These are phyloP conservation scores for Lysiphlebus fabarum DNA, from an alignment of 1,140 invertebrate genomes.

Conservation along the genomic window DNA sequence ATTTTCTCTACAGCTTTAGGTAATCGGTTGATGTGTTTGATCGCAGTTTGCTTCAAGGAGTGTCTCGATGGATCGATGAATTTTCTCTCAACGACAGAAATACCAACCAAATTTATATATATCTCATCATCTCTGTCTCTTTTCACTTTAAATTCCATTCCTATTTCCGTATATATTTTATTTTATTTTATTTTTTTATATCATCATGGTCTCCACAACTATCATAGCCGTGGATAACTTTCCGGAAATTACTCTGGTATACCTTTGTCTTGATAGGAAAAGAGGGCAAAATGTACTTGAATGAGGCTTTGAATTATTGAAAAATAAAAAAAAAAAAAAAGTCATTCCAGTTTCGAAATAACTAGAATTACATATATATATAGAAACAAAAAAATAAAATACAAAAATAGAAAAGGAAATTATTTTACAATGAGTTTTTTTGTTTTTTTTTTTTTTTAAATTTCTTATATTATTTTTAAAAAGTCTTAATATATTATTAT, in stretches of 20 bases:
- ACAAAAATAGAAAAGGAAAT: too few species aligned
- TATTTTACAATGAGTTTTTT: too few species aligned
- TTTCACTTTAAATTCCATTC: not conserved
- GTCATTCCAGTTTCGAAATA: constrained; percentile 10
- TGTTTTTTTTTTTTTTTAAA: too few species aligned
- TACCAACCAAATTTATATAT: constrained; percentile 7
- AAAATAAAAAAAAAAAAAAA: not conserved
- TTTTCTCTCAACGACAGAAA: constrained; percentile 7
- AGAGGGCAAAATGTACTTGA: not conserved
- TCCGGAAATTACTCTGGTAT: constrained; percentile 16
- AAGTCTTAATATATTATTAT: too few species aligned
- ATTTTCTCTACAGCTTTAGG: constrained; percentile 16
- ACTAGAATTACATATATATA: too few species aligned
- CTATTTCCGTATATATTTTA: not conserved
- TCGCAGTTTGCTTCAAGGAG: constrained; percentile 17
- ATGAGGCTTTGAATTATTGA: constrained; percentile 19
- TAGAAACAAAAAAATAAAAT: too few species aligned
- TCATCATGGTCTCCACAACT: not conserved
- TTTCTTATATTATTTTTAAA: too few species aligned
- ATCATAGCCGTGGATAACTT: constrained; percentile 16
- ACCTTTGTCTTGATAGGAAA: constrained; percentile 14
- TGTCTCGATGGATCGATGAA: constrained; percentile 19
- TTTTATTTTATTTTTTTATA: not conserved
- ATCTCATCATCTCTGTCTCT: not conserved
- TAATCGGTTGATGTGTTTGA: constrained; percentile 26